Evolutionary conservation across 1,140 invertebrate species (phyloP).

Genomic region (Caerostris darwini): DNA sequence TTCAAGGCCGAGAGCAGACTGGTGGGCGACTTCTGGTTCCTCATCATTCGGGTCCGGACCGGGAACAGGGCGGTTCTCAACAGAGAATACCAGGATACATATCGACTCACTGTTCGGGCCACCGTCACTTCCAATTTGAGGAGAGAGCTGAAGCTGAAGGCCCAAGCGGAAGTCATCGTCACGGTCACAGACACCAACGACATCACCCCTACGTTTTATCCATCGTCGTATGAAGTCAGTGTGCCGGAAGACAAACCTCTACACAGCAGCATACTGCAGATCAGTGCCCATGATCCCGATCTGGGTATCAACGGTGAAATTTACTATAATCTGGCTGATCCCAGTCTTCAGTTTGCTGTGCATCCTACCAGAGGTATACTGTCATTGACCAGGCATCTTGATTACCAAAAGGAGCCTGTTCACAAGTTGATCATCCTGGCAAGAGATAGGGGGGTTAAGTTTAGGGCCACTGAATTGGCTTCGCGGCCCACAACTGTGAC

Average conservation of each 20-base stretch:
- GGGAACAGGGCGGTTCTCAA: slow-evolving; percentile 93
- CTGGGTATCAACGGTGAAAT: slow-evolving; percentile 96
- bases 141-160: slow-evolving; percentile 75
- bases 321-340: slow-evolving; percentile 95
- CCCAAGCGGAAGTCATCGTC: slow-evolving; percentile 87
- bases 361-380: slow-evolving; percentile 95
- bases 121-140: slow-evolving; percentile 81
- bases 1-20: slow-evolving; percentile 92
- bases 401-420: slow-evolving; percentile 82
- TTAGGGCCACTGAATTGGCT: slow-evolving; percentile 84
- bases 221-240: slow-evolving; percentile 91
- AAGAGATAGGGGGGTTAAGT: slow-evolving; percentile 89
- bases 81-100: slow-evolving; percentile 92
- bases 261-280: slow-evolving; percentile 84
- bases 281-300: slow-evolving; percentile 94
- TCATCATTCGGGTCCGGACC: slow-evolving; percentile 92
- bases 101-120: slow-evolving; percentile 91
- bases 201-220: slow-evolving; percentile 94
- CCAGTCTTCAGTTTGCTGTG: slow-evolving; percentile 92
- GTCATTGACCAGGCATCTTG: slow-evolving; percentile 90
- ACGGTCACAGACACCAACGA: slow-evolving; percentile 94
- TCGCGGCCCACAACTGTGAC: slow-evolving; percentile 88
- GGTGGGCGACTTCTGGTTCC: slow-evolving; percentile 96
- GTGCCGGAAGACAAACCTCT: slow-evolving; percentile 94
- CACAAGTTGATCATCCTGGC: slow-evolving; percentile 89